Evolutionary conservation across 2,888 invertebrate genomes (phyloP).

Genomic region (Shargacucullia verbasci): DNA sequence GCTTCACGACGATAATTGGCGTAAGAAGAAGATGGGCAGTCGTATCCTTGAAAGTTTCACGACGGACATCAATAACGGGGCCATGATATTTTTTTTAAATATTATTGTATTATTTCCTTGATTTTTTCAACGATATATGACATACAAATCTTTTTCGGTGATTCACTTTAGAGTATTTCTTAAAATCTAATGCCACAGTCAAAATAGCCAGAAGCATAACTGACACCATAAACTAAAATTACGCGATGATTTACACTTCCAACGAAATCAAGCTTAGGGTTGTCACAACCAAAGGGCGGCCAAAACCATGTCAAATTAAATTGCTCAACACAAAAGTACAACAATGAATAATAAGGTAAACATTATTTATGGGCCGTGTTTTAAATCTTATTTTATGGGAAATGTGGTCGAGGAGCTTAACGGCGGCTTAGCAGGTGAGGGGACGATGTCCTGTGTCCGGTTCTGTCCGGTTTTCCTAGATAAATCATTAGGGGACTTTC

Average conservation of each 20-base stretch:
- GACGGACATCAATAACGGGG: too few relatives aligned
- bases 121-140: too few relatives aligned
- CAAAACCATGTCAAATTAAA: slow-evolving; percentile 78
- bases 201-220: too few relatives aligned
- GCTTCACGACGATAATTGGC: too few relatives aligned
- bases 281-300: slow-evolving; percentile 63
- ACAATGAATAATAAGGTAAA: slow-evolving; percentile 74
- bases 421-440: slow-evolving; percentile 78
- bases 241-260: slow-evolving; percentile 49
- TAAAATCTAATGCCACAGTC: too few relatives aligned
- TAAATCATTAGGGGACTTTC: slow-evolving; percentile 53
- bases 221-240: slow-evolving; percentile 28
- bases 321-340: slow-evolving; percentile 66
- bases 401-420: slow-evolving; percentile 82
- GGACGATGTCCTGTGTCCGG: slow-evolving; percentile 58
- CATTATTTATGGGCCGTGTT: slow-evolving; percentile 76
- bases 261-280: slow-evolving; percentile 45
- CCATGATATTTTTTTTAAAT: too few relatives aligned
- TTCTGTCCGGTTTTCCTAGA: slow-evolving; percentile 53
- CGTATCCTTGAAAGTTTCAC: too few relatives aligned
- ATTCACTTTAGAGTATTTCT: too few relatives aligned
- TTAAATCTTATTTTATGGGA: slow-evolving; percentile 88
- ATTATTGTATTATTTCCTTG: too few relatives aligned
- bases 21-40: too few relatives aligned
- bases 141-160: too few relatives aligned